Conservation (phyloP, 1,140 invertebrate genomes). For the Brachystomella parvula region DNA sequence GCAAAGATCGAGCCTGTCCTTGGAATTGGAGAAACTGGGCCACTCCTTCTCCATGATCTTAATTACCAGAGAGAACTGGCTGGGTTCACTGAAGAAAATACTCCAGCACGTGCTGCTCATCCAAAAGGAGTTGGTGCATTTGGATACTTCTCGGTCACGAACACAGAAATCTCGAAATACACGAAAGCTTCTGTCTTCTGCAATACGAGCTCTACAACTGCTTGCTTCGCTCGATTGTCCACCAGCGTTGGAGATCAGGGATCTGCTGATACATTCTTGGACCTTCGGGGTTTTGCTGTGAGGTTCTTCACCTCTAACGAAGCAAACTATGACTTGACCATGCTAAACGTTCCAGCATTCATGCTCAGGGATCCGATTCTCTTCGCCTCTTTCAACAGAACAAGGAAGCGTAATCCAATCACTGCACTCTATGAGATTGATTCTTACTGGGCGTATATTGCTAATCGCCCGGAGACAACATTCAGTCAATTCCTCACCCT, state of each 20-base stretch:
- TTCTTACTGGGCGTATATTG: slow-evolving; percentile 32
- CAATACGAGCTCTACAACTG: slow-evolving; percentile 52
- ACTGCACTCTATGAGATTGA: background rate
- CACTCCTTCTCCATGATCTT: background rate
- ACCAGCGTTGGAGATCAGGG: slow-evolving; percentile 56
- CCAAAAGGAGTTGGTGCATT: slow-evolving; percentile 52
- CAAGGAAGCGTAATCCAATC: slow-evolving; percentile 48
- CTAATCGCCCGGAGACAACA: slow-evolving; percentile 47
- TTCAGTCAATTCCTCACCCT: slow-evolving; percentile 50
- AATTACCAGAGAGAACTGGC: background rate
- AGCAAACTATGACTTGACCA: slow-evolving; percentile 52
- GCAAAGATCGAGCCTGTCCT: too few species aligned
- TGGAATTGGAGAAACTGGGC: background rate
- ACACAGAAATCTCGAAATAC: slow-evolving; percentile 80
- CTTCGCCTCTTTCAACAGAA: slow-evolving; percentile 44
- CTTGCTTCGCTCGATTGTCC: slow-evolving; percentile 52
- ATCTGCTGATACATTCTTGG: slow-evolving; percentile 46
- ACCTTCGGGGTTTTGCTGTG: slow-evolving; percentile 48
- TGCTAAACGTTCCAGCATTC: slow-evolving; percentile 53
- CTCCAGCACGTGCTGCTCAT: slow-evolving; percentile 5
- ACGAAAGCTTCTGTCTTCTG: slow-evolving; percentile 55
- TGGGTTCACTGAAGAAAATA: background rate
- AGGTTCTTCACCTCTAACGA: slow-evolving; percentile 54
- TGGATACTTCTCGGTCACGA: slow-evolving; percentile 61
- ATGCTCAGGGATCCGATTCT: slow-evolving; percentile 51